Conservation (phyloP, 1,140 invertebrate genomes). For the Colletes gigas region DNA sequence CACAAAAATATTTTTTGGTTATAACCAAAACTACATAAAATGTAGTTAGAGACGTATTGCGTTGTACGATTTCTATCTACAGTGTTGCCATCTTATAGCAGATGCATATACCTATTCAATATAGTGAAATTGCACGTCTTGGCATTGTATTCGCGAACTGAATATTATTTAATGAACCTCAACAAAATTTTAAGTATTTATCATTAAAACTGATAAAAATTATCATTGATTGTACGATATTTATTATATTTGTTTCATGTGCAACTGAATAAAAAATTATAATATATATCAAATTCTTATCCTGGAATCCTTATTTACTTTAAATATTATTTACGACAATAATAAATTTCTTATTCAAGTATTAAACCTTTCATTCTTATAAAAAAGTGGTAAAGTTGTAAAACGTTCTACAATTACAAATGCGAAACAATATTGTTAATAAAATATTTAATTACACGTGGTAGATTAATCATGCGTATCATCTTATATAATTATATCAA, state of each 20-base stretch:
- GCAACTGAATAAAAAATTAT: background rate
- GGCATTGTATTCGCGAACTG: too few relatives aligned
- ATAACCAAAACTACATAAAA: conserved; percentile 36
- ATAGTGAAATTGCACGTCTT: too few relatives aligned
- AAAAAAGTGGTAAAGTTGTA: too few relatives aligned
- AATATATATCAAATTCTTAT: too few relatives aligned
- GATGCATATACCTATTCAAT: background rate
- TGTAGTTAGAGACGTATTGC: background rate
- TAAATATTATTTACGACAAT: too few relatives aligned
- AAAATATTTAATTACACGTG: background rate
- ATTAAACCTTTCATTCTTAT: background rate
- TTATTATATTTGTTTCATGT: background rate
- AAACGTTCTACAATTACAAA: too few relatives aligned
- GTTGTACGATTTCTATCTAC: background rate
- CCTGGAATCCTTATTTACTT: too few relatives aligned
- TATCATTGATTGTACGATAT: background rate
- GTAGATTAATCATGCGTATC: background rate
- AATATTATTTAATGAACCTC: too few relatives aligned
- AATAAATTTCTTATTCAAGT: background rate
- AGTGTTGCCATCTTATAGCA: conserved; percentile 14
- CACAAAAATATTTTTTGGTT: conserved; percentile 72
- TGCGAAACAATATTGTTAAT: background rate
- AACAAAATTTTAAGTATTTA: too few relatives aligned
- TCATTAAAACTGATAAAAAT: too few relatives aligned
- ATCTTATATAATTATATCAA: conserved; percentile 11